Evolutionary conservation across 2,797 vertebrate species (phyloP).

Genomic region (Falco biarmicus): DNA sequence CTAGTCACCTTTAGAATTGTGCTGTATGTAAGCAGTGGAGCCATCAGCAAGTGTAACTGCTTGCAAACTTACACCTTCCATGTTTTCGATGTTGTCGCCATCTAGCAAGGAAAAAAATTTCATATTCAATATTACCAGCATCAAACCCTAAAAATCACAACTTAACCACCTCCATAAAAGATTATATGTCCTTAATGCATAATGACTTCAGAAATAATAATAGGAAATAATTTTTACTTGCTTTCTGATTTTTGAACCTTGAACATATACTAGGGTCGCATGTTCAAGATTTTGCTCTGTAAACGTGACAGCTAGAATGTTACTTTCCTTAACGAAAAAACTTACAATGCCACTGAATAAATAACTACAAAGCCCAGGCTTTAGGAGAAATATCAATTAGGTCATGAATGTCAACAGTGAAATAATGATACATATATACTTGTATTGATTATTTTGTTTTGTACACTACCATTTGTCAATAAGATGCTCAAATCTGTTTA

Average conservation of each 20-base stretch:
- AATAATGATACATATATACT: not conserved
- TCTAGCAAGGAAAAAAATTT: slow-evolving; percentile 77
- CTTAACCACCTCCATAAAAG: not conserved
- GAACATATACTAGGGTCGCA: not conserved
- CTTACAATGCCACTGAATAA: not conserved
- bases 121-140: not conserved
- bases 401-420: not conserved
- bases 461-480: not conserved
- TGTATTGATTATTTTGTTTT: not conserved
- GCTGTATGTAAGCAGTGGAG: slow-evolving; percentile 97
- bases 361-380: not conserved
- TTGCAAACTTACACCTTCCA: slow-evolving; percentile 98
- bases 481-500: not conserved
- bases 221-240: not conserved
- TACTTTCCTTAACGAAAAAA: not conserved
- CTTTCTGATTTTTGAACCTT: not conserved
- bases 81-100: slow-evolving; percentile 93
- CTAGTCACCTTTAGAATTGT: slow-evolving; percentile 89
- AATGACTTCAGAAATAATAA: not conserved
- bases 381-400: not conserved
- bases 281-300: not conserved
- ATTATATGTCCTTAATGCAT: not conserved
- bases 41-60: slow-evolving; percentile 97
- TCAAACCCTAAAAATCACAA: not conserved
- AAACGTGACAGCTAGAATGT: not conserved